Evolutionary conservation across 2,888 invertebrate genomes (phyloP).

Genomic region (Rhamphomyia laevipes): DNA sequence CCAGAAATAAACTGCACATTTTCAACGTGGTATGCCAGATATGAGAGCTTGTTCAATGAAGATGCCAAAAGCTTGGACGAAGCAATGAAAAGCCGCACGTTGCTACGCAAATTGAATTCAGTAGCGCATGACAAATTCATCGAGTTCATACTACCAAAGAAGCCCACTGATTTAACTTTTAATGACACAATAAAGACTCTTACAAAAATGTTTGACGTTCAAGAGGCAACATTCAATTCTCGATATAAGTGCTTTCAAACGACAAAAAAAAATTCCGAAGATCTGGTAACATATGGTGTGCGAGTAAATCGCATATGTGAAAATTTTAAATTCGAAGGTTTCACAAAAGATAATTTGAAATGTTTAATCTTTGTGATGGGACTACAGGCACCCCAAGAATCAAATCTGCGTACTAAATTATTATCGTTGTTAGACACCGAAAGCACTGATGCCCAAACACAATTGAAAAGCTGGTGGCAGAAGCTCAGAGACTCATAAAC

Average conservation of each 20-base stretch:
- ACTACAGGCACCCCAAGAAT: not conserved
- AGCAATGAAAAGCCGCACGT: conserved; percentile 11
- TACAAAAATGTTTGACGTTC: not conserved
- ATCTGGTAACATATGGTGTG: not conserved
- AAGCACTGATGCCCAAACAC: not conserved
- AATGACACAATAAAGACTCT: conserved; percentile 3
- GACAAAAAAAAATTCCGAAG: conserved; percentile 1
- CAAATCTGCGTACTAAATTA: conserved; percentile 1
- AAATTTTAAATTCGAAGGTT: conserved; percentile 6
- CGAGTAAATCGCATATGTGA: conserved; percentile 4
- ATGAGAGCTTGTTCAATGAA: conserved; percentile 11
- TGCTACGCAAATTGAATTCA: conserved; percentile 12
- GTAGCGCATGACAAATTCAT: conserved; percentile 11
- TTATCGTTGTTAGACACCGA: not conserved
- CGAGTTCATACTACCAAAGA: conserved; percentile 13
- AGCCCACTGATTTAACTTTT: conserved; percentile 9
- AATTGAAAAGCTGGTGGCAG: conserved; percentile 8
- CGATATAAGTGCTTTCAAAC: conserved; percentile 4
- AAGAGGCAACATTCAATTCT: conserved; percentile 3
- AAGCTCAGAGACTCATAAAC: conserved; percentile 4
- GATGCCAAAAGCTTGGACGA: conserved; percentile 13
- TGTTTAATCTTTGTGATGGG: conserved; percentile 6
- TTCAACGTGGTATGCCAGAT: conserved; percentile 12
- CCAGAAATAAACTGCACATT: too few species aligned
- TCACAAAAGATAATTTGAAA: conserved; percentile 4